phyloP scores from a whole-genome alignment of 2,888 invertebrate species.

The Apomyelois bistriatella region DNA sequence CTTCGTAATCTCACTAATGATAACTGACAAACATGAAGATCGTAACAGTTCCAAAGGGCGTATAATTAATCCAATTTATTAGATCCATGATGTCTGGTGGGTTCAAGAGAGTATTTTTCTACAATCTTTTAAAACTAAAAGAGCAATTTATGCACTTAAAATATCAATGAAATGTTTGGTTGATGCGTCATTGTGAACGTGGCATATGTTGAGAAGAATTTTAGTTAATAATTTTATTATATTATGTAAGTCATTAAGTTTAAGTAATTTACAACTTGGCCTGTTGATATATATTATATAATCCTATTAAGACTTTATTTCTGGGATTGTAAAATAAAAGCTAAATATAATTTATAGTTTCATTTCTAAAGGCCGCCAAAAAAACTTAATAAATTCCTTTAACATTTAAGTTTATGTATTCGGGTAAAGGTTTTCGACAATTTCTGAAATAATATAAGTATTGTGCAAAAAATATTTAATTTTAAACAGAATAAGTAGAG shows the following conservation, averaged over 20 bases:
- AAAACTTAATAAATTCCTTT: background rate
- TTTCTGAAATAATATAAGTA: no score
- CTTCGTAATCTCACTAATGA: constrained; percentile 64
- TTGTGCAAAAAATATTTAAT: background rate
- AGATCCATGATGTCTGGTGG: constrained; percentile 60
- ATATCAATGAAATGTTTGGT: constrained; percentile 74
- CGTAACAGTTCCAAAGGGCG: constrained; percentile 50
- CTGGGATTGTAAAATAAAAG: constrained; percentile 80
- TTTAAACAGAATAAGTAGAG: background rate
- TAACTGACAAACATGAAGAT: constrained; percentile 44
- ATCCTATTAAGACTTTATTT: constrained; percentile 80
- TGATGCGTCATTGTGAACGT: constrained; percentile 72
- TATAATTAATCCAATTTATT: constrained; percentile 54
- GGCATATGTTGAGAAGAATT: constrained; percentile 78
- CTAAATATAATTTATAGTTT: constrained; percentile 55
- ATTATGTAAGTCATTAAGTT: constrained; percentile 80
- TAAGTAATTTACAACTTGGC: constrained; percentile 80
- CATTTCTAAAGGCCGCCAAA: constrained; percentile 26
- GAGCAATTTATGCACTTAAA: constrained; percentile 68
- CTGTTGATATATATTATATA: constrained; percentile 79
- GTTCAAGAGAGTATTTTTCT: constrained; percentile 77
- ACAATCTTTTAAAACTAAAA: constrained; percentile 73
- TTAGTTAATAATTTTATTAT: constrained; percentile 80
- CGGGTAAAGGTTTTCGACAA: no score
- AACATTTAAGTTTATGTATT: background rate